Evolutionary conservation across 2,888 invertebrate species (phyloP), one percentile per base, ranked within the genome.

Genomic region (Sepioteuthis lessoniana): DNA sequence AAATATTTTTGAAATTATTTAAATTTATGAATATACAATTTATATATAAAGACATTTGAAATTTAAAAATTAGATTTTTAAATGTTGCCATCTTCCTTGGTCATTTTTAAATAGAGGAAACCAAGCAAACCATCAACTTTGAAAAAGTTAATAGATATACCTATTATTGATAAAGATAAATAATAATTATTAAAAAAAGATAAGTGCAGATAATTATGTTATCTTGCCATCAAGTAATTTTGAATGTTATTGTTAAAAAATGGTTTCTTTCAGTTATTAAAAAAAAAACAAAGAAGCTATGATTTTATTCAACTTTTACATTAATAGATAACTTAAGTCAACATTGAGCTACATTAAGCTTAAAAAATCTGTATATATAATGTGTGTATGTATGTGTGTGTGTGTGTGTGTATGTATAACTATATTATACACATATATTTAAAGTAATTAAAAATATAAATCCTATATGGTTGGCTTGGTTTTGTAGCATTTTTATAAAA

Each of bases 401-500:
- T 47, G 19, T 47, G 19, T 47, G 19, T 47, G 10, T 47, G 19
- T 47, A 47, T 21, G 1, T 55, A 55, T 76, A 76, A 76, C 76
- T 35, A 76, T 35, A n/a, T 76, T 76, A 16, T 76, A 10, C 10
- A n/a, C 13, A 76, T 13, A 76, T 76, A n/a, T 35, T 35, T 76
- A 76, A 76, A 76, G n/a, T 76, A 76, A n/a, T 2, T 28, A 76
- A 76, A 76, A 76, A 35, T 35, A n/a, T 76, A 35, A 4, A 76
- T 16, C 76, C 76, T 76, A 76, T 76, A 76, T 76, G 76, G 76
- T 76, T 76, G 76, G 76, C 76, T 76, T 76, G 76, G n/a, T 76
- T 76, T 76, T 76, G 21, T n/a, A 35, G 35, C 76, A 76, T 76
- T 76, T 55, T n/a, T 35, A 76, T 76, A 76, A 55, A 55, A 55